Conservation (phyloP, 2,113 vertebrate genomes). For the Bubo blakistoni region DNA sequence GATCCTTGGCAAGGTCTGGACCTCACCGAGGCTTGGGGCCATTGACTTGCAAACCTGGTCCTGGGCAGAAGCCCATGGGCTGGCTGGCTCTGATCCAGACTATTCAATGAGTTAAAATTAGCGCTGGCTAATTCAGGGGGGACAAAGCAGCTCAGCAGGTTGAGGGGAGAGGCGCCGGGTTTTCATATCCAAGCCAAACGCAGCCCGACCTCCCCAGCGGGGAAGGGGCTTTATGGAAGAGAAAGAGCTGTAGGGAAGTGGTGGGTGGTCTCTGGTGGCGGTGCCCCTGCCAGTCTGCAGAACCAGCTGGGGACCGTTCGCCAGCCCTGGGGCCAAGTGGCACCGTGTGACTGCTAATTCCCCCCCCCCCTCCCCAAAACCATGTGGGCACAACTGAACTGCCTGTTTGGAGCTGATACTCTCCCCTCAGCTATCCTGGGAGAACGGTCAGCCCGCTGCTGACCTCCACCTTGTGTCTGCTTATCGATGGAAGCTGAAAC, state of each 20-base stretch:
- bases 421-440: no score
- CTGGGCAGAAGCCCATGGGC: neutral
- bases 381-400: rapidly evolving
- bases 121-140: neutral
- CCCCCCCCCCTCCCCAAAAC: neutral
- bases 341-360: rapidly evolving
- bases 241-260: neutral
- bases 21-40: neutral
- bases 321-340: neutral
- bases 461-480: neutral
- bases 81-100: neutral
- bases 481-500: rapidly evolving
- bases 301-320: neutral
- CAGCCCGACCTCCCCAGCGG: neutral
- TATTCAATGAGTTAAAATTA: neutral
- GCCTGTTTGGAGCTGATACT: neutral
- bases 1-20: neutral
- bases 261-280: neutral
- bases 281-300: neutral
- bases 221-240: neutral
- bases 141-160: neutral
- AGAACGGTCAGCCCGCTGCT: neutral
- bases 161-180: neutral
- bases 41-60: rapidly evolving
- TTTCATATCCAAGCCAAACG: neutral